These are phyloP conservation scores for Montipora foliosa DNA, from an alignment of 64 coral and sea anemone species.

Conservation along the genomic window DNA sequence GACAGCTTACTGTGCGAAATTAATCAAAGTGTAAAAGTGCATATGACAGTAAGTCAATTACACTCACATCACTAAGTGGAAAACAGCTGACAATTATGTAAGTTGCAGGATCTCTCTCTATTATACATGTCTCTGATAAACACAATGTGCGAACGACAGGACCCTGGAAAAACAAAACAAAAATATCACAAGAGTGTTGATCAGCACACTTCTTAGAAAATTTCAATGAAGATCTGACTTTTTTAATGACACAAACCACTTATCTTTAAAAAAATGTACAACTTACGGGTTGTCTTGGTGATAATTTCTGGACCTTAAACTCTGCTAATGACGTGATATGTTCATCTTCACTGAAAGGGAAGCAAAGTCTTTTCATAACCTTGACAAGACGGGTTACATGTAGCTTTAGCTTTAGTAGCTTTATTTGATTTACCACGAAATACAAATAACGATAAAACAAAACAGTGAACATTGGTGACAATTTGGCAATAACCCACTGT, in stretches of 20 bases:
- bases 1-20: too few species aligned
- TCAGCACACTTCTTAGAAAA: too few species aligned
- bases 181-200: background rate
- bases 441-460: too few species aligned
- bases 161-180: conserved; percentile 65
- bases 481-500: too few species aligned
- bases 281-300: conserved; percentile 88
- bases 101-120: conserved; percentile 97
- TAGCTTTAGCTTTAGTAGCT: too few species aligned
- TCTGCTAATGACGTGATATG: conserved; percentile 96
- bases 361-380: background rate
- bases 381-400: too few species aligned
- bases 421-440: too few species aligned
- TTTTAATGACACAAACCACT: too few species aligned
- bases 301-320: conserved; percentile 97
- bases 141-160: conserved; percentile 89
- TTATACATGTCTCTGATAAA: conserved; percentile 93
- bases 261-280: background rate
- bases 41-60: too few species aligned
- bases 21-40: background rate
- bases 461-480: too few species aligned
- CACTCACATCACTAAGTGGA: conserved; percentile 93
- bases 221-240: too few species aligned
- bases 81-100: conserved; percentile 91
- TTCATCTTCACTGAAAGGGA: conserved; percentile 88